These are phyloP conservation scores for Cheilosia grossa DNA, from an alignment of 2,888 invertebrate genomes.

Conservation along the genomic window DNA sequence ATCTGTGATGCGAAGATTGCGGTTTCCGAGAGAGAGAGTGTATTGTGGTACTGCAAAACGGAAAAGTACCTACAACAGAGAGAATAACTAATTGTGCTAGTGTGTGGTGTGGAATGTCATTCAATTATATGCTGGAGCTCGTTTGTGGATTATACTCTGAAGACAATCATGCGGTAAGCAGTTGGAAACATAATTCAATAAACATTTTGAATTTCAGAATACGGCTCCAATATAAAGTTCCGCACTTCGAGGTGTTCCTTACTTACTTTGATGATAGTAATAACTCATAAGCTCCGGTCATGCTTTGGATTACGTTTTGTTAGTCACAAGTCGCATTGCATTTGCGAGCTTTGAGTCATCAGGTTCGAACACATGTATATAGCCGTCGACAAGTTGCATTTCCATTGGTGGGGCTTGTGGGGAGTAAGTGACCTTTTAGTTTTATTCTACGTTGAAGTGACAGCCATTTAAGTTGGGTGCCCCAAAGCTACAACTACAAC, in stretches of 20 bases:
- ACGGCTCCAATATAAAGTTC: background rate
- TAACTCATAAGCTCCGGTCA: too few species aligned
- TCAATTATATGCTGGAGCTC: conserved; percentile 83
- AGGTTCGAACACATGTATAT: too few species aligned
- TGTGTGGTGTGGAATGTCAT: conserved; percentile 77
- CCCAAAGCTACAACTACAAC: too few species aligned
- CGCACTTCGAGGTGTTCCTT: background rate
- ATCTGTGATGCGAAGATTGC: background rate
- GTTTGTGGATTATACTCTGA: conserved; percentile 86
- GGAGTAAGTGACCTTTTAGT: too few species aligned
- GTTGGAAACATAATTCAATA: background rate
- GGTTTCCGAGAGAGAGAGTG: conserved; percentile 5
- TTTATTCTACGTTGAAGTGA: too few species aligned
- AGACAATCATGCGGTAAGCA: conserved; percentile 85
- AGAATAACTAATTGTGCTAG: conserved; percentile 49
- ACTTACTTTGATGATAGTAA: too few species aligned
- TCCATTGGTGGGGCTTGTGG: too few species aligned
- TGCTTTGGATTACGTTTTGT: too few species aligned
- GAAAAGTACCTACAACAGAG: conserved; percentile 35
- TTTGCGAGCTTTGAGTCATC: too few species aligned
- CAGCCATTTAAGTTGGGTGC: too few species aligned
- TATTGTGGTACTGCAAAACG: conserved; percentile 1
- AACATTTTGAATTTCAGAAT: background rate
- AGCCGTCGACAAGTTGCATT: too few species aligned
- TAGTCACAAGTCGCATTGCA: too few species aligned